These are phyloP conservation scores for Dreissena rostriformis DNA, from an alignment of 1,140 invertebrate species.

Conservation along the genomic window DNA sequence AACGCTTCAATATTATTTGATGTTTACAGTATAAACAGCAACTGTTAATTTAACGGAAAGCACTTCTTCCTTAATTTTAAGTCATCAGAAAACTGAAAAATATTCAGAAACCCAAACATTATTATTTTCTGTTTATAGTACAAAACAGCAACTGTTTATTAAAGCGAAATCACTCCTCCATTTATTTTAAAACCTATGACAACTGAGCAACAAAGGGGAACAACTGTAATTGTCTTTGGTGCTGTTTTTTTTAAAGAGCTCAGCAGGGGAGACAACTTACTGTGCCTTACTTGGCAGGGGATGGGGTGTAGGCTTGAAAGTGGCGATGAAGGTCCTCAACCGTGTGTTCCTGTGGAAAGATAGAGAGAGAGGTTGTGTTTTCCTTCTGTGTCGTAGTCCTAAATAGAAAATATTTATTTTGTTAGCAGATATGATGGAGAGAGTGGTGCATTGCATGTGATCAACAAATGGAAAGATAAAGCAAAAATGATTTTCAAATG, in stretches of 20 bases:
- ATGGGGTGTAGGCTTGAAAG: slow-evolving; percentile 50
- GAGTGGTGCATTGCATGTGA: background rate
- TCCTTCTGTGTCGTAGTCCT: background rate
- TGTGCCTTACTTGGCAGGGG: slow-evolving; percentile 57
- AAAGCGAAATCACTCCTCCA: too few species aligned
- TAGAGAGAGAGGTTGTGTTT: slow-evolving; percentile 25
- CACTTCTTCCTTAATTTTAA: too few species aligned
- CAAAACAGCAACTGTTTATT: too few species aligned
- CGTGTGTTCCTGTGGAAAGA: slow-evolving; percentile 54
- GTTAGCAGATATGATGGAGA: background rate
- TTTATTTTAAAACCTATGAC: too few species aligned
- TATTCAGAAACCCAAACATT: too few species aligned
- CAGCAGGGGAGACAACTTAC: slow-evolving; percentile 55
- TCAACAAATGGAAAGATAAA: background rate
- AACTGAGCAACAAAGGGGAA: too few species aligned
- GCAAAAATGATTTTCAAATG: background rate
- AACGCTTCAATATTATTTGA: too few species aligned
- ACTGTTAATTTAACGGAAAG: too few species aligned
- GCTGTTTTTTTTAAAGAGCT: background rate
- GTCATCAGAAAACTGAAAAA: too few species aligned
- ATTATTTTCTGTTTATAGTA: too few species aligned
- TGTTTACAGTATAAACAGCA: too few species aligned
- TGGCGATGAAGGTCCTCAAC: slow-evolving; percentile 48
- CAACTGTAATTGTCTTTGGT: too few species aligned
- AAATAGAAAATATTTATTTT: background rate